phyloP scores from a whole-genome alignment of 2,888 invertebrate species.

The Harmothoe impar region DNA sequence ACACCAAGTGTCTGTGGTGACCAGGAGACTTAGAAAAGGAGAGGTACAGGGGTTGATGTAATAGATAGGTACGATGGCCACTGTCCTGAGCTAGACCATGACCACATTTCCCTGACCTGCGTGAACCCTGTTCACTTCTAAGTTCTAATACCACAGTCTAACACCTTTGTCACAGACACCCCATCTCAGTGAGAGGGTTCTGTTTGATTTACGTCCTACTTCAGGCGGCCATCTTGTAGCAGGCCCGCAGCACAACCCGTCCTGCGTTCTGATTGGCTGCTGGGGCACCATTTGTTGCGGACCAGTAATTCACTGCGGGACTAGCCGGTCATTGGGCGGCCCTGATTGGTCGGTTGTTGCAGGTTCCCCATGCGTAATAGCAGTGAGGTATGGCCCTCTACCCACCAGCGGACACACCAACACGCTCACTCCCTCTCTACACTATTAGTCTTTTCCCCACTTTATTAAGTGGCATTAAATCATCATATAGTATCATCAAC shows the following conservation, averaged over 20 bases:
- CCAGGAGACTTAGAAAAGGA: too few species aligned
- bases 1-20: too few species aligned
- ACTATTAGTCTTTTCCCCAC: not conserved
- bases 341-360: not conserved
- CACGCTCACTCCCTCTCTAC: not conserved
- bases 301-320: not conserved
- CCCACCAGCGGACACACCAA: not conserved
- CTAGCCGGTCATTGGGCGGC: not conserved
- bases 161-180: too few species aligned
- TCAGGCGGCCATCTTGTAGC: not conserved
- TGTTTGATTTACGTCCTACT: too few species aligned
- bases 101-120: too few species aligned
- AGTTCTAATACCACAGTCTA: too few species aligned
- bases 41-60: too few species aligned
- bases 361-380: not conserved
- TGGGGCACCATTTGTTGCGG: not conserved
- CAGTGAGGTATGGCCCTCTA: not conserved
- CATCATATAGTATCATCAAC: too few species aligned
- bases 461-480: not conserved
- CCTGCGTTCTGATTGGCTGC: constrained; percentile 18
- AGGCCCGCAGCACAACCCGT: not conserved
- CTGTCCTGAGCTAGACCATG: too few species aligned
- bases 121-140: too few species aligned
- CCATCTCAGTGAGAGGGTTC: too few species aligned
- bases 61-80: too few species aligned